Base-by-base conservation (phyloP, 2,797 vertebrate genomes). In the Eulemur rubriventer region DNA sequence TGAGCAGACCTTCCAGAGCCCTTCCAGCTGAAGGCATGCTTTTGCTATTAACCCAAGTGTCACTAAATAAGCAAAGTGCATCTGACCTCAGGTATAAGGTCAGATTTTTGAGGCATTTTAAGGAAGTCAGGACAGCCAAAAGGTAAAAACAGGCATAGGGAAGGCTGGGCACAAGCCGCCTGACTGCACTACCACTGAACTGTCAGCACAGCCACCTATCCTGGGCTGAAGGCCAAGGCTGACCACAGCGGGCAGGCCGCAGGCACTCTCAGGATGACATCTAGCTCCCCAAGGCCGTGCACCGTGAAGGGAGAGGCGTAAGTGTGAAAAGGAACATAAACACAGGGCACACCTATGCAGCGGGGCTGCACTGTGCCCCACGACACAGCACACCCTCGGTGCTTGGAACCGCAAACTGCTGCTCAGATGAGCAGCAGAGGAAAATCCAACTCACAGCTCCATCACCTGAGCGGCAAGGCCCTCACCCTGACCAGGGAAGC, bases 361-460 rank as follows among this genome's bases (percentile, higher is more conserved):
- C 43, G 22, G 30, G 67, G 3, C 0, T 4, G 4, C 35, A 6
- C 11, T 9, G 14, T 0, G 6, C 52, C 69, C 13, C 3, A 0
- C 1, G 7, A 41, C 22, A 48, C 2, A 22, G 2, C n/a, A 28
- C 0, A 0, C 3, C 26, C 41, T n/a, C n/a, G 12, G 33, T 12
- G 1, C 4, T 6, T 4, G 14, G 6, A 55, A 30, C 2, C 7
- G 7, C 41, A 61, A 12, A 55, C 9, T 2, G 0, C 70, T 0
- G 9, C 33, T 50, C 55, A 0, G 0, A 7, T 13, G 3, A 22
- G n/a, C 22, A 38, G 1, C 5, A 22, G 26, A 18, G 22, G 1
- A 12, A 35, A 30, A 4, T 1, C 28, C 16, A 17, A 41, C n/a
- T 59, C 38, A 0, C 0, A 1, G 7, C 13, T 35, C 89, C 26